phyloP scores from a whole-genome alignment of 2,797 vertebrate genomes.

The Falco berigora region DNA sequence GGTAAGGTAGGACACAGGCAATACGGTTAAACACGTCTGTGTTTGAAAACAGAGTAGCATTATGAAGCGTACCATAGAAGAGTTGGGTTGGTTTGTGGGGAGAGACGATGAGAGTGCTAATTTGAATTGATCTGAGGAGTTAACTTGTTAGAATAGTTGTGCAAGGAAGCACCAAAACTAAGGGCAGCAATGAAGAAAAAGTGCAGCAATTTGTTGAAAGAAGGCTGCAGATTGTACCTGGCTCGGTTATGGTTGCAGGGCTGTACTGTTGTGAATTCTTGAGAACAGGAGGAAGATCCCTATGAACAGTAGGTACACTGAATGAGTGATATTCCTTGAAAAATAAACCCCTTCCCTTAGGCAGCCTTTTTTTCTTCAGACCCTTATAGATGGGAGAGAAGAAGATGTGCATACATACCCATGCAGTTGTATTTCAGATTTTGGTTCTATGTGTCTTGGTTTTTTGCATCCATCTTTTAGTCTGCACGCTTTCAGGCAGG shows the following conservation, averaged over 20 bases:
- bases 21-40: neutral
- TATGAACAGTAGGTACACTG: neutral
- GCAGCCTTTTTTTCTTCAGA: neutral
- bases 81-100: neutral
- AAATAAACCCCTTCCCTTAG: neutral
- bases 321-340: neutral
- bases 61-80: neutral
- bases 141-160: neutral
- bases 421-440: neutral
- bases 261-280: neutral
- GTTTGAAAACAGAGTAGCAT: neutral
- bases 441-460: neutral
- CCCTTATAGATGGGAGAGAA: neutral
- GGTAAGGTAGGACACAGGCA: conserved; percentile 4
- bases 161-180: neutral
- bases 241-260: neutral
- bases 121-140: neutral
- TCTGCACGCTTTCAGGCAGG: neutral
- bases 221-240: neutral
- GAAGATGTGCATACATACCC: rapidly evolving
- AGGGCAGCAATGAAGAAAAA: neutral
- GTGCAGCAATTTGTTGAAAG: neutral
- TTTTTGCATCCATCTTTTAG: neutral
- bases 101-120: neutral
- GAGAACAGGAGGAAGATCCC: neutral